Evolutionary conservation across 2,888 invertebrate species (phyloP), one percentile per base, ranked within the genome.

Genomic region (Hypena proboscidalis): DNA sequence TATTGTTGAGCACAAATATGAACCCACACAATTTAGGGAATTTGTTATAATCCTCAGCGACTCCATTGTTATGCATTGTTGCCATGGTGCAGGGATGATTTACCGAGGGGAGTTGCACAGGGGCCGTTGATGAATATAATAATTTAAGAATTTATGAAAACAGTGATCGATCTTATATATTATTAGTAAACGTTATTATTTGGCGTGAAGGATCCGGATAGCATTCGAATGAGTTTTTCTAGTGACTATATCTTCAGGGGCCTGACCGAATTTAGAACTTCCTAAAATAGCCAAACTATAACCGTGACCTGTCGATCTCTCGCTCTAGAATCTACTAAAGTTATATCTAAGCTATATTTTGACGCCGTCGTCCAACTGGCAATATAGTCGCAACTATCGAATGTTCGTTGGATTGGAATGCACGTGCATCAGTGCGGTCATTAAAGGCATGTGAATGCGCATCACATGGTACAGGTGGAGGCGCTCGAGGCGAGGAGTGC

Each of bases 1-100:
- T 84, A 89, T 90, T 90, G 88, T 90, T 85, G 67, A 59, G 64
- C 72, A 70, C 75, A 83, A 86, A 85, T 88, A 88, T 89, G 85
- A 85, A 89, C 85, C 89, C 85, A 86, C 85, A 90, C 83, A 83
- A 86, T 90, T 88, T 86, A 73, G 87, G 85, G 87, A 87, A 86
- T 88, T 85, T 80, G 86, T 80, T 85, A 87, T 88, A 90, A 90
- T 90, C 90, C 89, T 68, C 80, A 72, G 66, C 73, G 71, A 74
- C 70, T 80, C 86, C 57, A 84, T 89, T 89, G 88, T 89, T 74
- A 78, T 80, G 73, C 76, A 82, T 86, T 83, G 85, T 80, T 65
- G 63, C 66, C 48, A 55, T 58, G 59, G 68, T 56, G 67, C 67
- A 58, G 78, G 81, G 73, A 74, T 72, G 72, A 75, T 71, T 54